These are phyloP conservation scores for Apostichopus japonicus DNA, from an alignment of 35 echinoderm and acorn worm genomes.

Conservation along the genomic window DNA sequence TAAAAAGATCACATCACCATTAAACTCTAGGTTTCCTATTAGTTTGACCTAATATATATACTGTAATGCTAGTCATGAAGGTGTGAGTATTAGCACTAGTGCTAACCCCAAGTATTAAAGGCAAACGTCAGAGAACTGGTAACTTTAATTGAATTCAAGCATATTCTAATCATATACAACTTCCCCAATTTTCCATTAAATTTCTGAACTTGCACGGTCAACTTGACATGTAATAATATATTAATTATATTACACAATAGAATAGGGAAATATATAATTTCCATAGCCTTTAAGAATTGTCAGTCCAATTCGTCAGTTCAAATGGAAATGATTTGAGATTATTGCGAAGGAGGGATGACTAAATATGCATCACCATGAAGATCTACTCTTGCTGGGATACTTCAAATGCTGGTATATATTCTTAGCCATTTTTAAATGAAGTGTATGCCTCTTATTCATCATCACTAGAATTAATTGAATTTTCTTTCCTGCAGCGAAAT, in stretches of 20 bases:
- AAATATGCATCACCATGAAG: not conserved
- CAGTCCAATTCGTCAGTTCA: not conserved
- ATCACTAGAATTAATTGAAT: slow-evolving; percentile 12
- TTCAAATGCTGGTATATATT: not conserved
- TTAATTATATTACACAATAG: too few relatives aligned
- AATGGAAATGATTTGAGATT: not conserved
- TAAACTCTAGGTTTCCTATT: too few relatives aligned
- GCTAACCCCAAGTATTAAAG: too few relatives aligned
- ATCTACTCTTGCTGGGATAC: too few relatives aligned
- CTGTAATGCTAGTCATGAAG: not conserved
- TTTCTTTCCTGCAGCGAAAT: slow-evolving; percentile 2
- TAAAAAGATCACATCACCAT: not conserved
- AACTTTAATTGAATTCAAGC: too few relatives aligned
- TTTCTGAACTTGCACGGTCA: too few relatives aligned
- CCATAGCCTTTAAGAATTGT: not conserved
- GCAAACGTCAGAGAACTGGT: too few relatives aligned
- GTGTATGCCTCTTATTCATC: not conserved
- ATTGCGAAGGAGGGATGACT: not conserved
- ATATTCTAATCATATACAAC: too few relatives aligned
- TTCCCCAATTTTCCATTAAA: too few relatives aligned
- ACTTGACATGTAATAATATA: too few relatives aligned
- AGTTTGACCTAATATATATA: too few relatives aligned
- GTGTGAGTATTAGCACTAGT: not conserved
- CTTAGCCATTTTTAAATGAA: not conserved
- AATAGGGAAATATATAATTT: not conserved